These are phyloP conservation scores for Notolepis coatsorum DNA, from an alignment of 2,797 vertebrate genomes.

Conservation along the genomic window DNA sequence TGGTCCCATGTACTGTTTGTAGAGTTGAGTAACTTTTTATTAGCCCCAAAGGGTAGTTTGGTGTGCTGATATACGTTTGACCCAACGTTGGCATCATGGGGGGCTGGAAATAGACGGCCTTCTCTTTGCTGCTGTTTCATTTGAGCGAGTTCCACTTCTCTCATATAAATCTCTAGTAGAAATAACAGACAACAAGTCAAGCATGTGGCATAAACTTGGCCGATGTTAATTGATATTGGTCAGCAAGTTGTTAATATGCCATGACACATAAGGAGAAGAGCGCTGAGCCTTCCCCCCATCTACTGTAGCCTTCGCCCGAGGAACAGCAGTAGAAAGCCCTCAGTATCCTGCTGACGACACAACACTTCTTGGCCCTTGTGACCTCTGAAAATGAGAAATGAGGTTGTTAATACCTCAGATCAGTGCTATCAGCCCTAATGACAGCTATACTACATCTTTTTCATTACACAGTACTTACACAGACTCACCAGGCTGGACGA, in stretches of 20 bases:
- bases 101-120: constrained; percentile 24
- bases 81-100: constrained; percentile 29
- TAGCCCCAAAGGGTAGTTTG: constrained; percentile 41
- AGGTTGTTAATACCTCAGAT: constrained; percentile 38
- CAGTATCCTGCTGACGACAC: constrained; percentile 19
- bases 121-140: constrained; percentile 8
- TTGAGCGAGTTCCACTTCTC: constrained; percentile 38
- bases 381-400: constrained; percentile 40
- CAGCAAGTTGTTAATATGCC: constrained; percentile 47
- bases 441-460: no score
- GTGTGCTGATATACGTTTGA: constrained; percentile 42
- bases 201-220: constrained; percentile 26
- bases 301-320: constrained; percentile 32
- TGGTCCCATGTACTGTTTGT: constrained; percentile 36
- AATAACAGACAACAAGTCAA: constrained; percentile 43
- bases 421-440: no score
- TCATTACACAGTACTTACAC: no score
- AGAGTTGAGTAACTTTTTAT: constrained; percentile 11
- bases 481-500: background rate
- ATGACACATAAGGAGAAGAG: constrained; percentile 34
- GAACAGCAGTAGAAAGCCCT: constrained; percentile 41
- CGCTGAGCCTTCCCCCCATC: constrained; percentile 11
- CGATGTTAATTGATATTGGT: constrained; percentile 46
- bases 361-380: constrained; percentile 42
- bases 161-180: constrained; percentile 39